These are phyloP conservation scores for Sylvilagus bachmani DNA, from an alignment of 2,113 vertebrate species.

Conservation along the genomic window DNA sequence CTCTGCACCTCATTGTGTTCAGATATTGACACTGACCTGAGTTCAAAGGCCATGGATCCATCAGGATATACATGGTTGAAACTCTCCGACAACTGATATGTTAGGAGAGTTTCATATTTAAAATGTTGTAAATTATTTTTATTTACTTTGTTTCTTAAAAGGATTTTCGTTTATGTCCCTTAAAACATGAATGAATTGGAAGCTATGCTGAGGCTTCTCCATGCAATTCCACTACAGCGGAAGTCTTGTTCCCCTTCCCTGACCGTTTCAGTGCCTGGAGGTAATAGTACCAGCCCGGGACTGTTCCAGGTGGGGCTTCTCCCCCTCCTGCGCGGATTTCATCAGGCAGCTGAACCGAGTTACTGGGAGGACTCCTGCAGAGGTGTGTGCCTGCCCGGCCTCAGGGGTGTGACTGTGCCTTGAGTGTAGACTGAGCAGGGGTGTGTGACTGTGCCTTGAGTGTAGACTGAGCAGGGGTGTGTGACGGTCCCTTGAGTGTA, in stretches of 20 bases:
- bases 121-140: background rate
- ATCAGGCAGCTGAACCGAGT: no score
- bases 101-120: background rate
- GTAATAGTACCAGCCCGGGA: no score
- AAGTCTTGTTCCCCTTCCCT: background rate
- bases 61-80: background rate
- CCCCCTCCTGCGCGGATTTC: background rate
- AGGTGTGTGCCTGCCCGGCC: background rate
- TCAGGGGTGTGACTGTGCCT: background rate
- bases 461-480: no score
- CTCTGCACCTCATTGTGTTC: background rate
- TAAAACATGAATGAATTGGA: background rate
- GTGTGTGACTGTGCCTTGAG: no score
- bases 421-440: no score
- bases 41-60: background rate
- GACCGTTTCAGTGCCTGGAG: background rate
- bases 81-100: background rate
- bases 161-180: background rate
- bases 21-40: background rate
- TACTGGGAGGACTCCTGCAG: no score
- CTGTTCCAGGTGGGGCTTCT: background rate
- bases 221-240: accelerated
- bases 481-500: no score
- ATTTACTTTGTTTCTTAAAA: conserved; percentile 50
- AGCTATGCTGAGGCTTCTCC: accelerated